These are phyloP conservation scores for Tetragonula clypearis DNA, from an alignment of 1,140 invertebrate species.

Conservation along the genomic window DNA sequence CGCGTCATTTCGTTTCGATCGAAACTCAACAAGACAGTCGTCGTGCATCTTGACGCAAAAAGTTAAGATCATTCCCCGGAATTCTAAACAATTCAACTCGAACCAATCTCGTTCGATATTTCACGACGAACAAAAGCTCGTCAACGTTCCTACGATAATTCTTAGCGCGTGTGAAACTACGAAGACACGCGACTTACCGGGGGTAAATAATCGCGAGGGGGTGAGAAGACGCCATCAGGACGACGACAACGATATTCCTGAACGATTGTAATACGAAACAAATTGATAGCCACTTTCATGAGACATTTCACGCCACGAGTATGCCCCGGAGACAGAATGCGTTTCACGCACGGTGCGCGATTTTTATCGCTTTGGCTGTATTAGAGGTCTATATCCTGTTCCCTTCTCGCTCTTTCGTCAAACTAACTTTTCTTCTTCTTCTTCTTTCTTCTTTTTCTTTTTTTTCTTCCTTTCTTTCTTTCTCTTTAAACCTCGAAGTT, in stretches of 20 bases:
- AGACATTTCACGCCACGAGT: not conserved
- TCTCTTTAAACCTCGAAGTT: no score
- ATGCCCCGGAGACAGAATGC: not conserved
- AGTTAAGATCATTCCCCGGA: no score
- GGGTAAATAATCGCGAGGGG: no score
- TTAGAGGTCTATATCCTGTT: conserved; percentile 44
- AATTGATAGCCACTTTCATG: conserved; percentile 41
- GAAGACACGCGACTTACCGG: not conserved
- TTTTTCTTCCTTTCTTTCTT: not conserved
- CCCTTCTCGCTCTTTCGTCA: not conserved
- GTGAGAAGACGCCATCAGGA: not conserved
- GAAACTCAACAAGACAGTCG: no score
- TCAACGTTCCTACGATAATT: not conserved
- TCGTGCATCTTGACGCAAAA: no score
- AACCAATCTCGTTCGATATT: no score
- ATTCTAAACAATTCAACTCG: no score
- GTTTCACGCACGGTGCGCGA: conserved; percentile 30
- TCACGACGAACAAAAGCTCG: not conserved
- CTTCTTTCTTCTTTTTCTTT: no score
- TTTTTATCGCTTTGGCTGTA: conserved; percentile 59
- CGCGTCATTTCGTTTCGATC: no score
- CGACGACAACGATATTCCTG: conserved; percentile 14
- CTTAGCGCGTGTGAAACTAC: no score
- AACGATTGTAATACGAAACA: conserved; percentile 39
- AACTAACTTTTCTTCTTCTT: not conserved